These are phyloP conservation scores for Aphelenchoides fujianensis DNA, from an alignment of 1,140 invertebrate species.

Conservation along the genomic window DNA sequence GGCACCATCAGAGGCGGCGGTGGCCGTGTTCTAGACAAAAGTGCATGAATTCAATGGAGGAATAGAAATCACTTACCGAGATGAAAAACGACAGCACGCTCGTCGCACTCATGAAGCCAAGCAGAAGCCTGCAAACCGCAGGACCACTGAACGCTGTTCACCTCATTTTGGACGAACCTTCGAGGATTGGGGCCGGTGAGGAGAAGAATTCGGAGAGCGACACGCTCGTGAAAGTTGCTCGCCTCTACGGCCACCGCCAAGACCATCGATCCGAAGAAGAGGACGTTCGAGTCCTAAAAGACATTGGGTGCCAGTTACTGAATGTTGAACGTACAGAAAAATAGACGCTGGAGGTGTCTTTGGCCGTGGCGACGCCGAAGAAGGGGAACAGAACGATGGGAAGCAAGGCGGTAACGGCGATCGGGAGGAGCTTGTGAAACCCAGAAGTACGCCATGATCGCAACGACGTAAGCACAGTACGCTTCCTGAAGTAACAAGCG, in stretches of 20 bases:
- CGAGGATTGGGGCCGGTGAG: constrained; percentile 47
- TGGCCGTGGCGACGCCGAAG: constrained; percentile 57
- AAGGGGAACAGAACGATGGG: constrained; percentile 63
- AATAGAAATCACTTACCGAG: constrained; percentile 70
- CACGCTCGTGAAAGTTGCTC: constrained; percentile 76
- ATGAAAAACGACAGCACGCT: constrained; percentile 64
- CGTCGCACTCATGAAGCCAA: constrained; percentile 42
- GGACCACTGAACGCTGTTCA: constrained; percentile 11
- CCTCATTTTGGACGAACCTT: constrained; percentile 22
- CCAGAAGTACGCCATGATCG: constrained; percentile 61
- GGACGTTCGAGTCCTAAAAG: constrained; percentile 78
- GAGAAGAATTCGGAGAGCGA: constrained; percentile 72
- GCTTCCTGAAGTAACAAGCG: constrained; percentile 52
- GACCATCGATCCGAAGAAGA: constrained; percentile 73
- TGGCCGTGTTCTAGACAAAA: no score
- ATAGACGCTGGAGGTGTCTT: constrained; percentile 60
- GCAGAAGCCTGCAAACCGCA: constrained; percentile 36
- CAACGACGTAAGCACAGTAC: constrained; percentile 49
- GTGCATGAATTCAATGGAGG: no score
- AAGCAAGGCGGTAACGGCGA: constrained; percentile 63
- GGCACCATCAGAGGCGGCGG: constrained; percentile 51
- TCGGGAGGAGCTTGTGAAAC: constrained; percentile 63
- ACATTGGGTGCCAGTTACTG: no score
- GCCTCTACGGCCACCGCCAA: constrained; percentile 81
- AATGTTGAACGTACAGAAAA: no score